Evolutionary conservation across 2,113 vertebrate species (phyloP).

Genomic region (Rafetus swinhoei): DNA sequence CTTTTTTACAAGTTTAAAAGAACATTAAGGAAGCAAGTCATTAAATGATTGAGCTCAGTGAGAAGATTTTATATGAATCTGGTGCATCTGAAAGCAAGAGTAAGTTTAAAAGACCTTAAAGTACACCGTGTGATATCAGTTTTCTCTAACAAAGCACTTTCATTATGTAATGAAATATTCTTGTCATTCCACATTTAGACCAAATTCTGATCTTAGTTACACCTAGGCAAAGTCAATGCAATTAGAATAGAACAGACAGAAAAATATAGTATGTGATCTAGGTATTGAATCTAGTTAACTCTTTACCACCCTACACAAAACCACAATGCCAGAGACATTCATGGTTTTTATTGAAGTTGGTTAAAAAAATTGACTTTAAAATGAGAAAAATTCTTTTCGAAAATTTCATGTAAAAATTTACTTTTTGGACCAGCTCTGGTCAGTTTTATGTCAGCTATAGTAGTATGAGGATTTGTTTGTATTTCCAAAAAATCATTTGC

Average conservation of each 20-base stretch:
- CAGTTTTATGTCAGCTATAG: neutral
- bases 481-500: neutral
- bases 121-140: neutral
- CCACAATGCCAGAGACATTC: accelerated
- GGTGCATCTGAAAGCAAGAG: neutral
- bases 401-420: neutral
- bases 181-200: neutral
- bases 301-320: neutral
- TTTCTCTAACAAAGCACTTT: neutral
- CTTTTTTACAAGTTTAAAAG: neutral
- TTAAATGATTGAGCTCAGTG: neutral
- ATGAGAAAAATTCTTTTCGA: neutral
- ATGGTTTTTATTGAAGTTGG: neutral
- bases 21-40: neutral
- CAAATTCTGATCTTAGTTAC: neutral
- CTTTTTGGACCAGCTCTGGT: neutral
- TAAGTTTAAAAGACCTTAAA: neutral
- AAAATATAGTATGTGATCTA: neutral
- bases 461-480: too few relatives aligned
- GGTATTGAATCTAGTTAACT: neutral
- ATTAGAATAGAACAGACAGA: neutral
- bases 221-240: neutral
- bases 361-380: neutral
- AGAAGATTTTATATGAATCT: neutral
- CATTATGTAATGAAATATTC: neutral